phyloP scores from a whole-genome alignment of 2,888 invertebrate species.

The Phalangium opilio region DNA sequence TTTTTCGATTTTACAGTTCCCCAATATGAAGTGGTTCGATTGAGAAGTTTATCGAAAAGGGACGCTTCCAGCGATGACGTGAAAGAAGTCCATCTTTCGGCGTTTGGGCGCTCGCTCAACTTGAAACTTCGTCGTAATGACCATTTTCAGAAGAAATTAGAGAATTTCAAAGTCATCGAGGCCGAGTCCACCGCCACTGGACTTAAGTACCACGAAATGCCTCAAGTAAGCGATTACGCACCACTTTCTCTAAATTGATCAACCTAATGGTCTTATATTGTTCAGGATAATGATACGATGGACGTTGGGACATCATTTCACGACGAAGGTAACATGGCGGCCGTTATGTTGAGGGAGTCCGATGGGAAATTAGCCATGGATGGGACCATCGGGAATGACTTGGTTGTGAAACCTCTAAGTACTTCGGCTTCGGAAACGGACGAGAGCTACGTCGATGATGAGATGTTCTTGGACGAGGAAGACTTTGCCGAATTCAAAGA shows the following conservation, averaged over 20 bases:
- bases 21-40: slow-evolving; percentile 63
- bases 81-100: slow-evolving; percentile 48
- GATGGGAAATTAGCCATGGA: slow-evolving; percentile 58
- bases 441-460: slow-evolving; percentile 41
- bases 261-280: too few relatives aligned
- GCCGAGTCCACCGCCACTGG: slow-evolving; percentile 39
- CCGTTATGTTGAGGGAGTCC: slow-evolving; percentile 66
- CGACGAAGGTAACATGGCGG: slow-evolving; percentile 70
- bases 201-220: slow-evolving; percentile 18
- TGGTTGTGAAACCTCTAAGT: slow-evolving; percentile 74
- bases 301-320: slow-evolving; percentile 75
- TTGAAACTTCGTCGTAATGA: slow-evolving; percentile 57
- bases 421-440: slow-evolving; percentile 19
- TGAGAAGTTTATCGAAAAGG: slow-evolving; percentile 30
- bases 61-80: slow-evolving; percentile 11
- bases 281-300: slow-evolving; percentile 12
- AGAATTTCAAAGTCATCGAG: slow-evolving; percentile 58
- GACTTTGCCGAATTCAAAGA: slow-evolving; percentile 29
- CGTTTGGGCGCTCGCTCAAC: slow-evolving; percentile 60
- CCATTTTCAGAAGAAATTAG: slow-evolving; percentile 57
- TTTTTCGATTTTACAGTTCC: slow-evolving; percentile 56
- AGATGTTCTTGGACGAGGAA: slow-evolving; percentile 52
- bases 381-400: slow-evolving; percentile 75
- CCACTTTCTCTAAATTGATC: background rate
- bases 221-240: slow-evolving; percentile 4